These are phyloP conservation scores for Phocides pigmalion DNA, from an alignment of 1,140 invertebrate genomes.

Conservation along the genomic window DNA sequence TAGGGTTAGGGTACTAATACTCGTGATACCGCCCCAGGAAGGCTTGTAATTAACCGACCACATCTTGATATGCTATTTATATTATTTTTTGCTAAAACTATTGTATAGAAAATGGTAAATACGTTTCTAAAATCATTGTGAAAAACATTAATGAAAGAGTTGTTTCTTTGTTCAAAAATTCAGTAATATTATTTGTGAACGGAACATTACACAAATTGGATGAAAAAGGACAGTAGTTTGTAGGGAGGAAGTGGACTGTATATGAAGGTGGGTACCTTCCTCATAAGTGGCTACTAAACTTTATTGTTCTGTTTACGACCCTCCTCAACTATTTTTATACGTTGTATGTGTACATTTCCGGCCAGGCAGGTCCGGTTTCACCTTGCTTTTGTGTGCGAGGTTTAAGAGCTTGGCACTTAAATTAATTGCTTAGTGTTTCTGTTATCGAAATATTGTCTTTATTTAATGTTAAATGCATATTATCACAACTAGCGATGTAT, in stretches of 20 bases:
- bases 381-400: neutral
- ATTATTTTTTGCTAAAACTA: too few species aligned
- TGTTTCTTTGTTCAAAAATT: neutral
- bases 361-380: constrained; percentile 1
- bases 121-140: too few species aligned
- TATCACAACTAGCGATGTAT: neutral
- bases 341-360: constrained; percentile 21
- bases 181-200: neutral
- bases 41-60: too few species aligned
- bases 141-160: neutral
- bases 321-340: constrained; percentile 42
- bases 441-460: neutral
- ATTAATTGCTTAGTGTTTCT: constrained; percentile 1
- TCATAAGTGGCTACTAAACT: constrained; percentile 69
- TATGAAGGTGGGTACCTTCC: constrained; percentile 29
- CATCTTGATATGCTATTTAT: too few species aligned
- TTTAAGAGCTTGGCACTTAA: neutral
- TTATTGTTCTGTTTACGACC: constrained; percentile 67
- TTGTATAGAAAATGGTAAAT: too few species aligned
- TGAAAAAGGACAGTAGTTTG: constrained; percentile 41
- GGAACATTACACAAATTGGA: constrained; percentile 42
- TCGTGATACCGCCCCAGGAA: too few species aligned
- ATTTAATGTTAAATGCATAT: neutral
- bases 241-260: constrained; percentile 39
- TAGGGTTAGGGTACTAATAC: too few species aligned